Evolutionary conservation across 2,113 vertebrate species (phyloP).

Genomic region (Hydrochoerus hydrochaeris): DNA sequence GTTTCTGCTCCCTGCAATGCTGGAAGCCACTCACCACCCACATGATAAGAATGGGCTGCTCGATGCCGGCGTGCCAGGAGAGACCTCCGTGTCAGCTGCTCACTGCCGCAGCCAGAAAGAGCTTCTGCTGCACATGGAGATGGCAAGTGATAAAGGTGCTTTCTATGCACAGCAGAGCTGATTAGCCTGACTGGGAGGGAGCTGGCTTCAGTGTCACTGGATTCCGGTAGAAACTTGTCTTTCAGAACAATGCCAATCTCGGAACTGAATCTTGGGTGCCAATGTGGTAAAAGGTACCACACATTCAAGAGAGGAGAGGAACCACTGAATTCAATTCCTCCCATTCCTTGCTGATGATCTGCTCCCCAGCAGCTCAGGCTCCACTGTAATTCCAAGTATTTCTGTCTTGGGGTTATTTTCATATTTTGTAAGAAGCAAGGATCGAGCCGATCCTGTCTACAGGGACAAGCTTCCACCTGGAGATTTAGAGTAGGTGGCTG

Average conservation of each 20-base stretch:
- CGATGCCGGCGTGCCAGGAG: rapidly evolving
- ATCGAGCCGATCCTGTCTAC: not conserved
- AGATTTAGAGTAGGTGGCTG: not conserved
- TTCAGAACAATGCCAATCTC: not conserved
- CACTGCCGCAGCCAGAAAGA: not conserved
- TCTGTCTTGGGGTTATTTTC: not conserved
- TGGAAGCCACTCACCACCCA: not conserved
- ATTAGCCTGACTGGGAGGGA: no score
- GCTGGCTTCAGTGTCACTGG: not conserved
- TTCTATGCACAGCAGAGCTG: not conserved
- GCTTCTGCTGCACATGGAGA: rapidly evolving
- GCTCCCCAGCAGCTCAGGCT: not conserved
- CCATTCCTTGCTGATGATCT: rapidly evolving
- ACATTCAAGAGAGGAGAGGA: not conserved
- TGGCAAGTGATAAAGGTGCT: not conserved
- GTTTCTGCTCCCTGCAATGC: not conserved
- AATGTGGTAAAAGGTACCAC: not conserved
- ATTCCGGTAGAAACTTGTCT: not conserved
- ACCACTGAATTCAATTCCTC: not conserved
- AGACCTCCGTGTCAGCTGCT: not conserved
- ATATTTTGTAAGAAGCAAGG: not conserved
- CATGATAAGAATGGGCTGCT: not conserved
- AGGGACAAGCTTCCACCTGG: not conserved
- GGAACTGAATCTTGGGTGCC: not conserved
- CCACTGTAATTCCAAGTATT: not conserved